Conservation (phyloP, 2,888 invertebrate genomes). For the Chaetogeoica ovagalla region DNA sequence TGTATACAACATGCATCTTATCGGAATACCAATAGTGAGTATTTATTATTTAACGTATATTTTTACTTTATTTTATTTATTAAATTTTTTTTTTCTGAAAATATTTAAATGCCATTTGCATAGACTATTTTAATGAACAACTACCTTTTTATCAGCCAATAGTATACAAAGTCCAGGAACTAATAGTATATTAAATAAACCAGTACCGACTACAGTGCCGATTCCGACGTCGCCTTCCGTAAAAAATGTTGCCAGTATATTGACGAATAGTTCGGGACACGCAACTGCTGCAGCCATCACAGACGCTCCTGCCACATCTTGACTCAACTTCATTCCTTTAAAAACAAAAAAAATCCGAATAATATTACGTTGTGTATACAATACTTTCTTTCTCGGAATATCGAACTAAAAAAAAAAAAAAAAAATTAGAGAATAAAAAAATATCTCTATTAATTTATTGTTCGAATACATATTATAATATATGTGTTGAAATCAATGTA, state of each 20-base stretch:
- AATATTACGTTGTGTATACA: too few relatives aligned
- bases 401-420: too few relatives aligned
- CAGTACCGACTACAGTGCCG: slow-evolving; percentile 77
- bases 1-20: neutral
- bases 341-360: neutral
- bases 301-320: slow-evolving; percentile 85
- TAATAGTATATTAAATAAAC: slow-evolving; percentile 77
- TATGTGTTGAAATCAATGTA: too few relatives aligned
- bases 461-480: too few relatives aligned
- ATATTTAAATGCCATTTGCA: slow-evolving; percentile 63
- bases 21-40: neutral
- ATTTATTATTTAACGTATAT: neutral
- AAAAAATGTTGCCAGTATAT: slow-evolving; percentile 78
- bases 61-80: neutral
- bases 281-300: slow-evolving; percentile 90
- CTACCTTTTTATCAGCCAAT: slow-evolving; percentile 61
- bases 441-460: too few relatives aligned
- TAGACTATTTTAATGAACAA: slow-evolving; percentile 65
- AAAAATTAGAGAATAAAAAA: too few relatives aligned
- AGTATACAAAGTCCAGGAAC: slow-evolving; percentile 77
- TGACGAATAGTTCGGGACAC: slow-evolving; percentile 84
- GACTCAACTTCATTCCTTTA: slow-evolving; percentile 67
- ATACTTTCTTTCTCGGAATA: too few relatives aligned
- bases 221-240: slow-evolving; percentile 77
- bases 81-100: slow-evolving; percentile 45